Evolutionary conservation across 1,140 invertebrate genomes (phyloP).

Genomic region (Patella vulgata): DNA sequence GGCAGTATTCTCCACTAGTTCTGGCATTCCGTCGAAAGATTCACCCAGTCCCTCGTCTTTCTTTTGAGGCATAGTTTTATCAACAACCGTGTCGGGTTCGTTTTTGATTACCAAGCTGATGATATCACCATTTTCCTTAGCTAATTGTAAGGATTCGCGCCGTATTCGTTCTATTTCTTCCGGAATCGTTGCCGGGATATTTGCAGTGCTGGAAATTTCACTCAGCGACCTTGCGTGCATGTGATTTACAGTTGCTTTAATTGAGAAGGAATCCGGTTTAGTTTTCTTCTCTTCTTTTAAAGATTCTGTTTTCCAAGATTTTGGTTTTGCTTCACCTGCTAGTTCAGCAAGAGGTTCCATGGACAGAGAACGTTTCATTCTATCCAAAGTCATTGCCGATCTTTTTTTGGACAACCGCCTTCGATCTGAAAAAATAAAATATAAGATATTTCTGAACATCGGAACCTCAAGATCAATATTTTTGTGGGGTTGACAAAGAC

Average conservation of each 20-base stretch:
- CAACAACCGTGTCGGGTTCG: neutral
- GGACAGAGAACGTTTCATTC: slow-evolving; percentile 38
- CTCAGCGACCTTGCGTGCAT: neutral
- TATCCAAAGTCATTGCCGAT: slow-evolving; percentile 34
- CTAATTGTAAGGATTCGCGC: neutral
- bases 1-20: slow-evolving; percentile 20
- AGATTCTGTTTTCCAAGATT: slow-evolving; percentile 7
- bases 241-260: neutral
- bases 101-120: neutral
- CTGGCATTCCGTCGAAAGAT: slow-evolving; percentile 36
- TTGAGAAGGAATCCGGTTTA: no score
- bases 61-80: neutral
- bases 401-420: slow-evolving; percentile 33
- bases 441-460: no score
- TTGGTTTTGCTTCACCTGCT: slow-evolving; percentile 6
- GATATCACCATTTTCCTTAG: neutral
- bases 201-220: neutral
- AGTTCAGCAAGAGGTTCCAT: slow-evolving; percentile 20
- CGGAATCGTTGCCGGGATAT: slow-evolving; percentile 2
- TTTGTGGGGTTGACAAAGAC: no score
- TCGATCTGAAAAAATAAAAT: slow-evolving; percentile 42
- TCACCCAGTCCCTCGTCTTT: slow-evolving; percentile 39
- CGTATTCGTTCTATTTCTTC: slow-evolving; percentile 6
- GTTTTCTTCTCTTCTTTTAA: neutral
- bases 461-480: no score